These are phyloP conservation scores for Acanthochromis polyacanthus DNA, from an alignment of 2,113 vertebrate genomes.

Conservation along the genomic window DNA sequence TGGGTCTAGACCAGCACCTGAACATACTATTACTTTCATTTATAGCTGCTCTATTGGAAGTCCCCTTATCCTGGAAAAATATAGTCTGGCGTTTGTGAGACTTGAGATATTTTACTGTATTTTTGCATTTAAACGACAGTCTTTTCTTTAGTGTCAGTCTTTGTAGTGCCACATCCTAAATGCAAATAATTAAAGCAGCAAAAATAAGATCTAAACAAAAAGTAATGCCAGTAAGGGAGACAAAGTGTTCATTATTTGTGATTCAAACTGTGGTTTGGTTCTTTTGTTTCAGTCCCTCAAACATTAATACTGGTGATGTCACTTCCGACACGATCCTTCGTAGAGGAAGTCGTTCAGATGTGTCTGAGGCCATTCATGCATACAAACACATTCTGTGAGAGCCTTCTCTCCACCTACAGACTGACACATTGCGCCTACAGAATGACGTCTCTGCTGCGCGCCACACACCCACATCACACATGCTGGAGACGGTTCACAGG, in stretches of 20 bases:
- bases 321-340: constrained; percentile 14
- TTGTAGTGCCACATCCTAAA: neutral
- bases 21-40: neutral
- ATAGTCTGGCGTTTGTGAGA: neutral
- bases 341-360: constrained; percentile 34
- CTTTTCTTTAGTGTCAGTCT: neutral
- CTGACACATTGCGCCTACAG: constrained; percentile 31
- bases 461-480: constrained; percentile 38
- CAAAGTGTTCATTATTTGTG: neutral
- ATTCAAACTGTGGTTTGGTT: neutral
- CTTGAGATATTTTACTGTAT: neutral
- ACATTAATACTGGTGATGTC: neutral
- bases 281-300: neutral
- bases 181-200: constrained; percentile 2
- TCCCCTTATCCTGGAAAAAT: neutral
- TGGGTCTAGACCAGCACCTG: neutral
- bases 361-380: constrained; percentile 9
- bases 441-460: constrained; percentile 40
- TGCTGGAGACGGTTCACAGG: constrained; percentile 1
- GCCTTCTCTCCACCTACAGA: constrained; percentile 42
- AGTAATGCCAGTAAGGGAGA: neutral
- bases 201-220: neutral
- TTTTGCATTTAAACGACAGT: neutral
- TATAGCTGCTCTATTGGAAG: neutral
- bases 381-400: constrained; percentile 27